Conservation (phyloP, 2,888 invertebrate genomes). For the Pemphredon lugubris region DNA sequence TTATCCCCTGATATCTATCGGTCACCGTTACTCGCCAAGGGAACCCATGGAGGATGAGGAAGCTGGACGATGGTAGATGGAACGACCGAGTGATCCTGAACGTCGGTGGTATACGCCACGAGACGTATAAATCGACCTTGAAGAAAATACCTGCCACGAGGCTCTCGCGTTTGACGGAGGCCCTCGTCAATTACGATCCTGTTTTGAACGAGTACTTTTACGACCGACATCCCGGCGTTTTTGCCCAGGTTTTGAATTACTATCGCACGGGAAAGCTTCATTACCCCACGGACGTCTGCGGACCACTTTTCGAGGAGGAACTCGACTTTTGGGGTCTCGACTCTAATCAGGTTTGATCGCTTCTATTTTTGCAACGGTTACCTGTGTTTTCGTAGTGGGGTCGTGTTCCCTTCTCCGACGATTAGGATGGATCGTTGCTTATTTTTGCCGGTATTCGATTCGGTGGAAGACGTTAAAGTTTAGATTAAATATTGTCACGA, state of each 20-base stretch:
- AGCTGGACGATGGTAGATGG: conserved; percentile 83
- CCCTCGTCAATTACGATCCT: conserved; percentile 99
- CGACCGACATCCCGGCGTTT: conserved; percentile 97
- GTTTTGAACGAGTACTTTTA: conserved; percentile 99
- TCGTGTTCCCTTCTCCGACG: no score
- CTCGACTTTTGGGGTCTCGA: conserved; percentile 99
- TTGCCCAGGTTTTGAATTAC: conserved; percentile 98
- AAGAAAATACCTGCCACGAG: conserved; percentile 98
- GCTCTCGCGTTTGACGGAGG: conserved; percentile 95
- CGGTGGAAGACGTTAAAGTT: neutral
- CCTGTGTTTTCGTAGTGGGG: no score
- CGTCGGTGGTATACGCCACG: conserved; percentile 98
- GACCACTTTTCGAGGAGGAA: conserved; percentile 99
- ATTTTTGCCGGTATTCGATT: no score
- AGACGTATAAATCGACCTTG: conserved; percentile 96
- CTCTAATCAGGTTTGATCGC: conserved; percentile 94
- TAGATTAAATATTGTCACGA: no score
- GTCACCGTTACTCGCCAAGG: conserved; percentile 17
- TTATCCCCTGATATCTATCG: no score
- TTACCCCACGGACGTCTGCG: conserved; percentile 99
- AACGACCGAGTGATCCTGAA: conserved; percentile 89
- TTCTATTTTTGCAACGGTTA: neutral
- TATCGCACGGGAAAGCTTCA: conserved; percentile 99
- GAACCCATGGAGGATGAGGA: conserved; percentile 31
- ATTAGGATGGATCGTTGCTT: no score